These are phyloP conservation scores for Aspidoscelis tigris DNA, from an alignment of 2,113 vertebrate species.

Conservation along the genomic window DNA sequence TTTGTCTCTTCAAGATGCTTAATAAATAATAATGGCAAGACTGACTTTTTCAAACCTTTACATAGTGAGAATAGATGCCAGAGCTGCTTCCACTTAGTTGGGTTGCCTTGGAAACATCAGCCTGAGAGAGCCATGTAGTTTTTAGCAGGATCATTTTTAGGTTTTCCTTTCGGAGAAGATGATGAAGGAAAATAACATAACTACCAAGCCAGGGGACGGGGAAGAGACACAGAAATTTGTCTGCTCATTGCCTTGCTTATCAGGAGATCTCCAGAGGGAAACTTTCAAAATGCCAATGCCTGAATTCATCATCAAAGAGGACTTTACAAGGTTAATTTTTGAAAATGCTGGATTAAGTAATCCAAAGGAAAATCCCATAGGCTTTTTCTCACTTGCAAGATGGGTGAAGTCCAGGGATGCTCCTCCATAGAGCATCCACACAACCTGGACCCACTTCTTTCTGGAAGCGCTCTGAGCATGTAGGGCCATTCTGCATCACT, in stretches of 20 bases:
- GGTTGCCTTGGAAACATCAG: constrained; percentile 61
- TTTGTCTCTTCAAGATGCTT: constrained; percentile 6
- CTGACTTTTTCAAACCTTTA: not conserved
- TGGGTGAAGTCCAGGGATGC: not conserved
- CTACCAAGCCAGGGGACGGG: not conserved
- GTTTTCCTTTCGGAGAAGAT: constrained; percentile 18
- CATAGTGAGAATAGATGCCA: constrained; percentile 23
- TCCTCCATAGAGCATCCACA: too few relatives aligned
- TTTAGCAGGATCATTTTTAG: constrained; percentile 32
- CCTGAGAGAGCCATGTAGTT: not conserved
- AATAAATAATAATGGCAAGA: constrained; percentile 31
- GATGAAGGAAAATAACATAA: not conserved
- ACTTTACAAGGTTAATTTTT: not conserved
- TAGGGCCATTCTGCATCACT: too few relatives aligned
- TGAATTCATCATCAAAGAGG: not conserved
- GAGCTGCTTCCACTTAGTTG: constrained; percentile 44
- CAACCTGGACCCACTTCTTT: too few relatives aligned
- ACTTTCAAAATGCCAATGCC: not conserved
- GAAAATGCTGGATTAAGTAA: not conserved
- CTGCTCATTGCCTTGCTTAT: not conserved
- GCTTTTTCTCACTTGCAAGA: too few relatives aligned
- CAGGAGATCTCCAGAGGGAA: not conserved
- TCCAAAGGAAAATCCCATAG: not conserved
- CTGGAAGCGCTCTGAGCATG: too few relatives aligned
- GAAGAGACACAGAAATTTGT: not conserved